Conservation (phyloP, 2,888 invertebrate species). For the Sinohyriopsis cumingii region DNA sequence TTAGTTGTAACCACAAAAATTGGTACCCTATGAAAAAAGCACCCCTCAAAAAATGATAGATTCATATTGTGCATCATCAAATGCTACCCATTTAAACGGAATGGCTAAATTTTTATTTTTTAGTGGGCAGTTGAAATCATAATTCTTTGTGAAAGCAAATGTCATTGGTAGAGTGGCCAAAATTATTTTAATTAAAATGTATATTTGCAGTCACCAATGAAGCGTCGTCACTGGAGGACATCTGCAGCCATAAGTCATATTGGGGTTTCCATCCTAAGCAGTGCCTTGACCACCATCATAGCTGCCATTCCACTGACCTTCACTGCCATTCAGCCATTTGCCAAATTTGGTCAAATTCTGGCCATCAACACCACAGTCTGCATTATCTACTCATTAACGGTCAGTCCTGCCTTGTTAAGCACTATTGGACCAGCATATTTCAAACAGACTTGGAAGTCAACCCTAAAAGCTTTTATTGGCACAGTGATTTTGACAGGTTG, state of each 20-base stretch:
- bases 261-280: slow-evolving; percentile 64
- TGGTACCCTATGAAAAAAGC: too few species aligned
- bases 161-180: neutral
- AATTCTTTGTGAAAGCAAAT: neutral
- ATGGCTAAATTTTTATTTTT: too few species aligned
- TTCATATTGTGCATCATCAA: too few species aligned
- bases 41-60: too few species aligned
- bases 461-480: slow-evolving; percentile 39
- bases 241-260: slow-evolving; percentile 62
- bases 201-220: slow-evolving; percentile 37
- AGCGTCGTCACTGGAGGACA: slow-evolving; percentile 58
- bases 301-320: slow-evolving; percentile 67
- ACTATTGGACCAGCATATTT: slow-evolving; percentile 59
- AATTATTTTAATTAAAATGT: neutral
- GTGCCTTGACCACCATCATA: slow-evolving; percentile 65
- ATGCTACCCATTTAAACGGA: too few species aligned
- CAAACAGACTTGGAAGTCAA: slow-evolving; percentile 45
- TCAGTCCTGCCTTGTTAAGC: slow-evolving; percentile 60
- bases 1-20: too few species aligned
- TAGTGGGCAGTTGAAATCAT: too few species aligned
- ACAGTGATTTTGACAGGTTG: slow-evolving; percentile 42
- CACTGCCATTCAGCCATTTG: slow-evolving; percentile 65
- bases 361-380: slow-evolving; percentile 66
- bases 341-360: slow-evolving; percentile 67
- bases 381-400: slow-evolving; percentile 62